These are phyloP conservation scores for Bombus balteatus DNA, from an alignment of 1,140 invertebrate genomes.

Conservation along the genomic window DNA sequence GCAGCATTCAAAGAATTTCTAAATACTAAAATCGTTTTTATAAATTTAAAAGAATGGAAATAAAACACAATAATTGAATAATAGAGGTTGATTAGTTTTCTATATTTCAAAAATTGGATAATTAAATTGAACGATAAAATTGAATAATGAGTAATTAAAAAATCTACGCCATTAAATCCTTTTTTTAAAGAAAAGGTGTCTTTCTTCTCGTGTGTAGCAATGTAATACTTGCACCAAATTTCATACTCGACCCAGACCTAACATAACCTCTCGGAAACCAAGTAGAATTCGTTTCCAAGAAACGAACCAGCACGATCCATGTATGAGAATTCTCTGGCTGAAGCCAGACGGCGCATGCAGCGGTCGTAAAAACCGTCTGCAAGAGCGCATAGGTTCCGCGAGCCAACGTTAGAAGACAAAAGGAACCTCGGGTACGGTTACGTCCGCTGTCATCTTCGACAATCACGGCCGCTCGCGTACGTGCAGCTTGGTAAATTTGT, in stretches of 20 bases:
- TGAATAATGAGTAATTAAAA: too few relatives aligned
- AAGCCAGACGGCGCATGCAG: conserved; percentile 32
- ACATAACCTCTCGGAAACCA: not conserved
- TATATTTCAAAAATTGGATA: too few relatives aligned
- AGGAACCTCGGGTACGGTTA: conserved; percentile 26
- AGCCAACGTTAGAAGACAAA: conserved; percentile 34
- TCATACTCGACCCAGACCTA: not conserved
- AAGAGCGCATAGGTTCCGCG: conserved; percentile 35
- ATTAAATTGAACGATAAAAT: too few relatives aligned
- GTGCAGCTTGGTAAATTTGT: conserved; percentile 60
- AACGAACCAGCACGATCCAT: conserved; percentile 5
- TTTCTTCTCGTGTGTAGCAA: too few relatives aligned
- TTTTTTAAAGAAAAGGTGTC: too few relatives aligned
- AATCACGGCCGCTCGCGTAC: conserved; percentile 52
- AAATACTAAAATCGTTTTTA: too few relatives aligned
- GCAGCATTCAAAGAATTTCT: too few relatives aligned
- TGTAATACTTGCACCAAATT: not conserved
- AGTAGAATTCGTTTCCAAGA: conserved; percentile 44
- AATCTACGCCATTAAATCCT: too few relatives aligned
- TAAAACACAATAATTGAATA: too few relatives aligned
- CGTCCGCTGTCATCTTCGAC: conserved; percentile 61
- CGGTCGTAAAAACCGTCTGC: conserved; percentile 62
- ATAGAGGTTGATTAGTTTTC: too few relatives aligned
- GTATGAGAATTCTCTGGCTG: not conserved
- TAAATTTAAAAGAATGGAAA: too few relatives aligned